Base-by-base conservation (phyloP, 2,888 invertebrate species). In the Scaptomyza flava region DNA sequence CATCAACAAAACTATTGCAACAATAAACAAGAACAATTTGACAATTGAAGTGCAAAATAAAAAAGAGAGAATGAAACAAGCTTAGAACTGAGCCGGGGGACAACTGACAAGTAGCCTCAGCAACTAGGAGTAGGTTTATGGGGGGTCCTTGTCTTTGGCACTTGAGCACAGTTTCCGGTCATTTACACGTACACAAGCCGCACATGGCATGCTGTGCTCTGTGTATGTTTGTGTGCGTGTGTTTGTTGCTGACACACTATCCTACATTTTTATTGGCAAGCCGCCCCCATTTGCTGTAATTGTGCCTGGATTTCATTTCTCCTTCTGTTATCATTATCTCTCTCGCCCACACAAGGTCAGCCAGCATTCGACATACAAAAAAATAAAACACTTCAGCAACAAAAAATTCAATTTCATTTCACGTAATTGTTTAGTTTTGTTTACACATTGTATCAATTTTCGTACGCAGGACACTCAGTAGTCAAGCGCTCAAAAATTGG, bases 121-220 rank as follows among this genome's bases (percentile, higher is more conserved):
- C 66, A 41, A 31, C 31, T 12, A 17, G 58, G n/a, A 23, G 31
- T 12, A 38, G 51, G 20, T 14, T 14, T 11, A 20, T 7, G 34
- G 41, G 6, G 12, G 51, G 34, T 31, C 11, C 43, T 45, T 31
- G 51, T 17, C 63, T 45, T 30, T 51, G 71, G 85, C 82, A 87
- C 84, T 84, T 84, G 84, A 84, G 82, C 84, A 82, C 82, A 88
- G 88, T 85, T 89, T 89, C 90, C 90, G 90, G 90, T 88, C 90
- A 89, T 89, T 89, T 90, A 89, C 81, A 88, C 79, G 81, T 82
- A 77, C 87, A 80, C 68, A 77, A 33, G 53, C 68, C 80, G 77
- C 64, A 67, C 62, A 68, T 66, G 65, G 77, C 66, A 69, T 74
- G 66, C 58, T 31, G 47, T 46, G 42, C 17, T 17, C 17, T 59